Conservation (phyloP, 37 sponge, comb jelly and placozoan species). For the Spongilla lacustris region DNA sequence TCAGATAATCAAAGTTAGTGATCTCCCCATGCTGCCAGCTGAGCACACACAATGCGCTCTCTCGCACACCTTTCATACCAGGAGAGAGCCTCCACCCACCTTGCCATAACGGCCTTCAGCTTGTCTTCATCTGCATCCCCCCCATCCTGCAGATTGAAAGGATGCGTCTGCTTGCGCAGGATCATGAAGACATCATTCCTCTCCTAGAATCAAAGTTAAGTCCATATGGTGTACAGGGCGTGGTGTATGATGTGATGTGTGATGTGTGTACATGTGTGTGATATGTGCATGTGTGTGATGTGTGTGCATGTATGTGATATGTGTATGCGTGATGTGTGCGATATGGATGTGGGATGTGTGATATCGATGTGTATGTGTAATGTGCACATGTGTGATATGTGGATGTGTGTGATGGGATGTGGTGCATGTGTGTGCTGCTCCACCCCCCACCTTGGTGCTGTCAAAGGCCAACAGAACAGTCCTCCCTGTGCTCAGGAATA, state of each 20-base stretch:
- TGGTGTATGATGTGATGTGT: too few relatives aligned
- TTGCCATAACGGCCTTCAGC: conserved; percentile 46
- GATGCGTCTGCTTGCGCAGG: conserved; percentile 8
- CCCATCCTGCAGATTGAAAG: conserved; percentile 82
- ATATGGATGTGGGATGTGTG: too few relatives aligned
- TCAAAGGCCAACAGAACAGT: conserved; percentile 90
- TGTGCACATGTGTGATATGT: too few relatives aligned
- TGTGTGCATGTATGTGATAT: too few relatives aligned
- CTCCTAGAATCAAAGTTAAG: not conserved
- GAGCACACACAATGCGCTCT: too few relatives aligned
- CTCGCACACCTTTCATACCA: too few relatives aligned
- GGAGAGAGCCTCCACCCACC: conserved; percentile 53
- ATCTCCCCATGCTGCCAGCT: conserved; percentile 92
- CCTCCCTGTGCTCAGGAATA: conserved; percentile 91
- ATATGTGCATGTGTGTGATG: too few relatives aligned
- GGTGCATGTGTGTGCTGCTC: not conserved
- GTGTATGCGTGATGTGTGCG: too few relatives aligned
- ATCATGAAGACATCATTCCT: not conserved
- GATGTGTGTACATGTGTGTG: too few relatives aligned
- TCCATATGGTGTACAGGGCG: too few relatives aligned
- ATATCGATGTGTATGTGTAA: too few relatives aligned
- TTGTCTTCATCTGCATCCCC: conserved; percentile 74
- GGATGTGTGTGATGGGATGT: not conserved
- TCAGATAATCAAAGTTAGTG: conserved; percentile 98
- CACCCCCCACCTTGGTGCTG: conserved; percentile 49